A percentile compares a stretch with the other conserved stretches of the same genome.
These are phyloP conservation scores for Orchestia grillus DNA, from an alignment of 1,140 invertebrate genomes.

Conservation along the genomic window DNA sequence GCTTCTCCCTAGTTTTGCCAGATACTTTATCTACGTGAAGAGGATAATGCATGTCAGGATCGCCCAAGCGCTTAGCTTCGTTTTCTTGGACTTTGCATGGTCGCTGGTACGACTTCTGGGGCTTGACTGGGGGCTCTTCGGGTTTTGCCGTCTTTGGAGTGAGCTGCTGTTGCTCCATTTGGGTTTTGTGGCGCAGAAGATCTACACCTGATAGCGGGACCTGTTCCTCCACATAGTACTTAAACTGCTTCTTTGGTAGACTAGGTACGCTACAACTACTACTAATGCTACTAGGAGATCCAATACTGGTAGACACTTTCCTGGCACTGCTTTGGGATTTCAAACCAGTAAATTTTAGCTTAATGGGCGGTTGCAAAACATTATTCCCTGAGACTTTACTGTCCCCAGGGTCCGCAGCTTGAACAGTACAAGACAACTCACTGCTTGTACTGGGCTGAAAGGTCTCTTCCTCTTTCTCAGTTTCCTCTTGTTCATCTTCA, in stretches of 20 bases:
- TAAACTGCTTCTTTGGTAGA: constrained; percentile 63
- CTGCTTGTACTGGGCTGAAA: not conserved
- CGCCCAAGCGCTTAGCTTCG: constrained; percentile 72
- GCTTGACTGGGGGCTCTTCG: constrained; percentile 22
- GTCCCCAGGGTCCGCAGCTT: not conserved
- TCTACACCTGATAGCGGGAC: constrained; percentile 78
- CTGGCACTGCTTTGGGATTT: constrained; percentile 36
- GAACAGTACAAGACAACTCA: not conserved
- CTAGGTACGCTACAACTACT: constrained; percentile 49
- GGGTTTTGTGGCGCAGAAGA: constrained; percentile 65
- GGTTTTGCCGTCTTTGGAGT: not conserved
- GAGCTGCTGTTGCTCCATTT: constrained; percentile 62
- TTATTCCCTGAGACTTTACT: not conserved
- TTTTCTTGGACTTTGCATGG: constrained; percentile 54
- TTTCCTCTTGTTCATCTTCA: constrained; percentile 55
- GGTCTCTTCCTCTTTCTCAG: constrained; percentile 57
- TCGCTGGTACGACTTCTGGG: constrained; percentile 13
- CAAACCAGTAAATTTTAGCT: constrained; percentile 65
- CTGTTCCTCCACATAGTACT: constrained; percentile 67
- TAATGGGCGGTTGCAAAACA: constrained; percentile 64
- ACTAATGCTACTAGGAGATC: constrained; percentile 45
- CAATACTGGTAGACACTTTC: constrained; percentile 8
- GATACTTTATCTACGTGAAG: constrained; percentile 79
- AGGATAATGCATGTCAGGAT: constrained; percentile 83
- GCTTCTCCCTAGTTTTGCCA: constrained; percentile 81